Conservation (phyloP, 2,797 vertebrate genomes). For the Lagorchestes hirsutus region DNA sequence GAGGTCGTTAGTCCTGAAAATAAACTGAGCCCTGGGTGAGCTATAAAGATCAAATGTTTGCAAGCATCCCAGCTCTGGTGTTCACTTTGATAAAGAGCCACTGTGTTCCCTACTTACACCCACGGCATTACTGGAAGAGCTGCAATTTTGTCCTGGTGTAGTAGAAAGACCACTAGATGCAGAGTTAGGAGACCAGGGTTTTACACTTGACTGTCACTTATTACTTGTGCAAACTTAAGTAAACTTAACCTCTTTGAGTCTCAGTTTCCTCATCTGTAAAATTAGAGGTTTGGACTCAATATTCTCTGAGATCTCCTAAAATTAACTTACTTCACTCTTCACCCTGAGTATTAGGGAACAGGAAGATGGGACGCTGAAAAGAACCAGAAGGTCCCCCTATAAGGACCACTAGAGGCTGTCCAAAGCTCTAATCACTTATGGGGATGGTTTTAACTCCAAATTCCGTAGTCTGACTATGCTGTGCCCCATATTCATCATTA, state of each 20-base stretch:
- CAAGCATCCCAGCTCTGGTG: not conserved
- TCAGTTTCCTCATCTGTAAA: not conserved
- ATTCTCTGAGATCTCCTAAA: not conserved
- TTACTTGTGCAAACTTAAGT: not conserved
- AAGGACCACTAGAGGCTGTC: not conserved
- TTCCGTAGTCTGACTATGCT: not conserved
- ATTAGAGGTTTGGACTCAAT: not conserved
- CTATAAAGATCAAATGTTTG: constrained; percentile 29
- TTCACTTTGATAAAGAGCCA: constrained; percentile 30
- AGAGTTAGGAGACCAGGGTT: not conserved
- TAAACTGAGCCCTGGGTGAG: constrained; percentile 16
- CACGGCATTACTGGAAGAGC: not conserved
- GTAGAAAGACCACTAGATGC: constrained; percentile 25
- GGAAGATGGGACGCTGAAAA: not conserved
- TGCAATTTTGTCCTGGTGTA: not conserved
- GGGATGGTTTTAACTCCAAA: not conserved
- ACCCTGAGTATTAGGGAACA: not conserved
- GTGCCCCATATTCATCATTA: not conserved
- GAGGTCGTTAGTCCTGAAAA: constrained; percentile 41
- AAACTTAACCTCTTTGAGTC: not conserved
- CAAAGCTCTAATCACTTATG: not conserved
- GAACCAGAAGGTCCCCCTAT: not conserved
- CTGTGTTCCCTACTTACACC: not conserved
- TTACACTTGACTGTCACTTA: not conserved
- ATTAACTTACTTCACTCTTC: not conserved